Base-by-base conservation (phyloP, 2,113 vertebrate species). In the Bettongia penicillata region DNA sequence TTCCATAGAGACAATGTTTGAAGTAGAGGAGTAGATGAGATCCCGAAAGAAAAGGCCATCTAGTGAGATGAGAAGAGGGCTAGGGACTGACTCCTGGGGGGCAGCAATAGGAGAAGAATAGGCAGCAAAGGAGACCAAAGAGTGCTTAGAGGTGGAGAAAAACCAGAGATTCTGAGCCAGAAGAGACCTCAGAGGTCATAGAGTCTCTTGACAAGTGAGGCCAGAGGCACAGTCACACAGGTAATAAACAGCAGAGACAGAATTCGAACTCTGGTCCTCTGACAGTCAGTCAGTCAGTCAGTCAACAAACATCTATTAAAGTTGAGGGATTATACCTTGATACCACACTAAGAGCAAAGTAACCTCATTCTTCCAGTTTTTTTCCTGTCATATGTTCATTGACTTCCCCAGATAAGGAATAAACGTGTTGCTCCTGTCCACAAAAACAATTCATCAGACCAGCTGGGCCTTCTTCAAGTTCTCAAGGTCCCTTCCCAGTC, bases 391-490 rank as follows among this genome's bases (percentile, higher is more conserved):
- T 12, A 31, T 90, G 24, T 93, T 89, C 92, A 90, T 51, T 93
- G 50, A 97, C n/a, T 96, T 22, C 1, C 50, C 55, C 68, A 53
- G 37, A 51, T 95, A 93, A 93, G 96, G 5, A 93, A 51, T 91
- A 91, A 55, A 90, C 89, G 57, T 93, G 53, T 90, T 95, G 90
- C 90, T 91, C 2, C 92, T 50, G 22, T 84, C 51, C 47, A 95
- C 49, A 89, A 92, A 57, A 57, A 95, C 37, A 96, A 95, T 89
- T 96, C 14, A 3, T 16, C 93, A 96, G 19, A 26, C 91, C 90
- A 93, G 23, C 24, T 95, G 52, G 91, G 90, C 49, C 55, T 92
- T 22, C 68, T 84, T 84, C 19, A 43, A 23, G 2, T 84, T 84
- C 68, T 84, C 2, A n/a, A 43, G 68, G 37, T 77, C 61, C 37